Percentiles rank a stretch among this genome's conserved stretches.
Evolutionary conservation across 2,888 invertebrate species (phyloP).

Genomic region (Drosophila subquinaria): DNA sequence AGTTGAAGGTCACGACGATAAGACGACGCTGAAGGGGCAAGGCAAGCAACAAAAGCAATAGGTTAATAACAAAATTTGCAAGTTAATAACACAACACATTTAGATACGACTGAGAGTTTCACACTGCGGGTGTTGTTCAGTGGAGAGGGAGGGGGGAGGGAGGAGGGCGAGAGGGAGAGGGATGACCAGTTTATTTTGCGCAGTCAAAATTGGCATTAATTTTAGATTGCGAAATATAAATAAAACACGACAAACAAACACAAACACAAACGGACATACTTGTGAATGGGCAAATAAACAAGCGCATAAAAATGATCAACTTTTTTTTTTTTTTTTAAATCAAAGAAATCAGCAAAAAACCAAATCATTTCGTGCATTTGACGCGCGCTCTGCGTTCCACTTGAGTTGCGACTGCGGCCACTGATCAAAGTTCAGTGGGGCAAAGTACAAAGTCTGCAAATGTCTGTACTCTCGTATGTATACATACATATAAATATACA

Average conservation of each 20-base stretch:
- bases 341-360: conserved; percentile 40
- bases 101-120: not conserved
- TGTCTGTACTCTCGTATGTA: conserved; percentile 2
- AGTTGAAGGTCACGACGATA: conserved; percentile 37
- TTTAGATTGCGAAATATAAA: conserved; percentile 61
- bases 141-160: not conserved
- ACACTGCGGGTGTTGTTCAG: not conserved
- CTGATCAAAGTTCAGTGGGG: conserved; percentile 82
- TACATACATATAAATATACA: too few species aligned
- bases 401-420: conserved; percentile 37
- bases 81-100: conserved; percentile 8
- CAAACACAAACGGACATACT: not conserved
- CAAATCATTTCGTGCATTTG: conserved; percentile 57
- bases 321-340: conserved; percentile 48
- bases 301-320: conserved; percentile 35
- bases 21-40: not conserved
- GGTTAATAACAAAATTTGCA: conserved; percentile 13
- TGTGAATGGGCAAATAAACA: conserved; percentile 10
- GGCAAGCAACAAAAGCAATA: not conserved
- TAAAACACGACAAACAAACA: conserved; percentile 37
- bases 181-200: conserved; percentile 40
- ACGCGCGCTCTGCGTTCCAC: conserved; percentile 45
- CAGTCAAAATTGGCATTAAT: conserved; percentile 54
- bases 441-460: conserved; percentile 82
- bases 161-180: too few species aligned